Evolutionary conservation across 2,888 invertebrate genomes (phyloP), one percentile per base, ranked within the genome.

Genomic region (Creontiades dilutus): DNA sequence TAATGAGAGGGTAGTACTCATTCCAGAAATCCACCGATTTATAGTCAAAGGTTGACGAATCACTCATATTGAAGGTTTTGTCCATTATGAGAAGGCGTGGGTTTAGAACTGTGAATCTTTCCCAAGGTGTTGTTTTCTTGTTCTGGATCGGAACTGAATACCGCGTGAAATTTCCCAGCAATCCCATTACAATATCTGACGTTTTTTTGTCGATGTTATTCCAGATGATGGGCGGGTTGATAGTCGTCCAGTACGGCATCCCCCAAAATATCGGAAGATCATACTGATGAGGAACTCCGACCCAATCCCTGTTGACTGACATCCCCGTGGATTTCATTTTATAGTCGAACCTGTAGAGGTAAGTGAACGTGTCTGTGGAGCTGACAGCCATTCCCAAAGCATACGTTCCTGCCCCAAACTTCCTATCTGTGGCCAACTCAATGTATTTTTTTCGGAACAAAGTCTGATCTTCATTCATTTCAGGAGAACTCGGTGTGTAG

Each of bases 21-120:
- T 97, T 96, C 97, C 97, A 97, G 93, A 97, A 97, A 91, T 96
- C 95, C 91, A 97, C 95, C 28, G 96, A 95, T 92, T 96, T 96
- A 92, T 96, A 96, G 93, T 97, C 96, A 48, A 97, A 94, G 48
- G 94, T 95, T 2, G 94, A 94, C 0, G 95, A 93, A 92, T 96
- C 95, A 92, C 96, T 96, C 95, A 97, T 97, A 91, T 96, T 96
- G 92, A 97, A 96, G 92, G 95, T 96, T 86, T 96, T 95, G 92
- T 97, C 96, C 82, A 97, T 95, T 46, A 97, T 95, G 89, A 97
- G 94, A 92, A 96, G 95, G 0, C 96, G 95, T 0, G 96, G 96
- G 91, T 94, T 95, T 19, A 95, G 95, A 68, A 94, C 94, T 90
- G 95, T 95, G 92, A 96, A 97, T 9, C 95, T 93, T 90, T 96